Evolutionary conservation across 2,888 invertebrate species (phyloP), one percentile per base, ranked within the genome.

Genomic region (Calephelis perditalis): DNA sequence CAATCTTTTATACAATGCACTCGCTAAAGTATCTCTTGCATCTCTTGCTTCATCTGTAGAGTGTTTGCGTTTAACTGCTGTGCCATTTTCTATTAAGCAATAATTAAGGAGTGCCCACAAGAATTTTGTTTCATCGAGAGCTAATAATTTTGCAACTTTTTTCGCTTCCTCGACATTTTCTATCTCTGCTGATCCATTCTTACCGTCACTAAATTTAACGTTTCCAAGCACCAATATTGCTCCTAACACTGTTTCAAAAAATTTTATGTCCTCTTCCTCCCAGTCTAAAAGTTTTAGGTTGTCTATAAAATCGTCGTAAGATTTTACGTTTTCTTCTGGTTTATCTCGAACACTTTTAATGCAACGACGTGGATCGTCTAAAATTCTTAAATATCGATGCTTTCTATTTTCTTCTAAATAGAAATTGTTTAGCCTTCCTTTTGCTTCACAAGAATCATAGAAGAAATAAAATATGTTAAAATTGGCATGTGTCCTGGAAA

Each of bases 391-490:
- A 76, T 96, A 97, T 58, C 95, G 92, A 82, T 96, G 96, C 65
- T 92, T 92, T 68, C 94, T 92, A 44, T 94, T 94, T 0, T 92
- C 79, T 58, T 95, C 93, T 54, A 98, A 82, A 64, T 91, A 85
- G 69, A 95, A 95, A 55, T 94, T 92, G 47, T 93, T 92, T 49
- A 95, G 84, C 62, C 93, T 92, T 60, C 94, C 93, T 15, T 92
- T 92, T 10, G 93, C 91, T 69, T 94, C 93, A 77, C 98, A 92
- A 5, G 94, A 96, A 76, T 98, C 97, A 80, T 97, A 97, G 69
- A 97, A 94, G 77, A 96, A 97, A 84, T 98, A 98, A 66, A 98
- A 93, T 35, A 97, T 93, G 79, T 98, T 95, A 77, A 97, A 98
- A 76, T 97, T 98, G 58, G 96, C 94, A 79, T 98, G 97, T 64